Evolutionary conservation across 2,113 vertebrate genomes (phyloP).

Genomic region (Rhipidura dahli): DNA sequence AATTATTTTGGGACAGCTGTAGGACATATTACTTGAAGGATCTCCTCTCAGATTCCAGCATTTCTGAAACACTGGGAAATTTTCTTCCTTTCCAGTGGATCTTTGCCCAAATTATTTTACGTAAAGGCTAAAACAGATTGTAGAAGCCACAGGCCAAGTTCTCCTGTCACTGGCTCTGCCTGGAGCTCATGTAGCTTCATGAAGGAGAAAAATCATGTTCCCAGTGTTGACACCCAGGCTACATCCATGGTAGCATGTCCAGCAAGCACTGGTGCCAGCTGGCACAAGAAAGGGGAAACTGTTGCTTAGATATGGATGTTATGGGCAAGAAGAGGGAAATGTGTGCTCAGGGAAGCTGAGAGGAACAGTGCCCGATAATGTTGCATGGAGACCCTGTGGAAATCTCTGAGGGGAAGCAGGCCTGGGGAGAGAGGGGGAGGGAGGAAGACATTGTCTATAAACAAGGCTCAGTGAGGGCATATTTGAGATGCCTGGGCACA

Average conservation of each 20-base stretch:
- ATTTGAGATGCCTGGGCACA: background rate
- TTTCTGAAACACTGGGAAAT: background rate
- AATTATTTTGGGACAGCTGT: background rate
- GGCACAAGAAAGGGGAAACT: background rate
- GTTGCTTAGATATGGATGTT: background rate
- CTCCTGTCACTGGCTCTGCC: background rate
- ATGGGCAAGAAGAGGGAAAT: background rate
- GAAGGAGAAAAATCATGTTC: background rate
- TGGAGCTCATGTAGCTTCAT: background rate
- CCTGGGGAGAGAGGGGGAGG: background rate
- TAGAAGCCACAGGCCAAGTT: background rate
- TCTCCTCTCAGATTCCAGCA: background rate
- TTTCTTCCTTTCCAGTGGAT: background rate
- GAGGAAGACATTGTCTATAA: background rate
- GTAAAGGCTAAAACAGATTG: background rate
- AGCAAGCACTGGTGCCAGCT: background rate
- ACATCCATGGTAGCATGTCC: background rate
- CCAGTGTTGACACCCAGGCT: background rate
- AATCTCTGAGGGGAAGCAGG: background rate
- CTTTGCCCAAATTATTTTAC: background rate
- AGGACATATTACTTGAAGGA: background rate
- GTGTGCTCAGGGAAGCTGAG: background rate
- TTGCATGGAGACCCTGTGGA: background rate
- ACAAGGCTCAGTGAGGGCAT: background rate
- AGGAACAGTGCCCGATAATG: background rate